Percentiles rank a stretch among this genome's conserved stretches.
These are phyloP conservation scores for Cataglyphis cursor DNA, from an alignment of 2,888 invertebrate species.

Conservation along the genomic window DNA sequence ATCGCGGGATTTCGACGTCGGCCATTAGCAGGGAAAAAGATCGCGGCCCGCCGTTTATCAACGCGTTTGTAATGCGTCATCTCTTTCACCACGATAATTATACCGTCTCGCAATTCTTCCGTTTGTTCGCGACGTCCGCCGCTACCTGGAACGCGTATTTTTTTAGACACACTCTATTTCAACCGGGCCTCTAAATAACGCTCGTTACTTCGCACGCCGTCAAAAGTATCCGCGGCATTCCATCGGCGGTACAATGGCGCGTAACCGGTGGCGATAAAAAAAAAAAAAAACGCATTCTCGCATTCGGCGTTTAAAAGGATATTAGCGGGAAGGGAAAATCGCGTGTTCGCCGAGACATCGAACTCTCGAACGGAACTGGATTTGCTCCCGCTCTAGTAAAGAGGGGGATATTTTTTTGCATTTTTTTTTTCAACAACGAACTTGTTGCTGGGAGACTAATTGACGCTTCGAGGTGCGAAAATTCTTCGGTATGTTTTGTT, in stretches of 20 bases:
- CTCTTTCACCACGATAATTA: conserved; percentile 55
- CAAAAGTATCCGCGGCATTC: conserved; percentile 49
- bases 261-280: conserved; percentile 42
- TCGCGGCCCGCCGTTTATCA: conserved; percentile 20
- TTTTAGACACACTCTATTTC: conserved; percentile 55
- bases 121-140: conserved; percentile 9
- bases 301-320: conserved; percentile 34
- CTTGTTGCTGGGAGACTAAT: not conserved
- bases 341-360: conserved; percentile 8
- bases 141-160: conserved; percentile 21
- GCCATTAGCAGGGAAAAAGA: conserved; percentile 27
- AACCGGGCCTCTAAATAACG: conserved; percentile 32
- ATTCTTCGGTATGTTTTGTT: conserved; percentile 2
- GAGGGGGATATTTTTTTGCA: not conserved
- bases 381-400: not conserved
- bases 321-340: not conserved
- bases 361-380: not conserved
- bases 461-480: not conserved
- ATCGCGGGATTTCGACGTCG: conserved; percentile 32
- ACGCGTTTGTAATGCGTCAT: not conserved
- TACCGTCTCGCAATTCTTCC: conserved; percentile 45
- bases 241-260: conserved; percentile 67
- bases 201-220: conserved; percentile 54
- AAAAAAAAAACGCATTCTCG: conserved; percentile 55
- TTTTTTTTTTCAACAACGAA: not conserved